Evolutionary conservation across 2,113 vertebrate genomes (phyloP).

Genomic region (Pipra filicauda): DNA sequence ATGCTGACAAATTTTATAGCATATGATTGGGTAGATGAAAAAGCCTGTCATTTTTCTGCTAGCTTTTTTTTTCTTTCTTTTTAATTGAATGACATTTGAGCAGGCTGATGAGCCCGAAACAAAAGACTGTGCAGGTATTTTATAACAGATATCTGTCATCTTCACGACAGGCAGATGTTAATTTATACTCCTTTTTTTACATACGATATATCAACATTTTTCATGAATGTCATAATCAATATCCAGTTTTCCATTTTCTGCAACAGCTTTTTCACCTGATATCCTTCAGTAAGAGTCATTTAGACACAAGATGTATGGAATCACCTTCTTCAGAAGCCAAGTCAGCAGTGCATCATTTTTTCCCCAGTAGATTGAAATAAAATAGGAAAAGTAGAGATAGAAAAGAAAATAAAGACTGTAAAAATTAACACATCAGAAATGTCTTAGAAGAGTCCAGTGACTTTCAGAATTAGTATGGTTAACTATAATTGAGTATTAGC

Average conservation of each 20-base stretch:
- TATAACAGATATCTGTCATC: slow-evolving; percentile 8
- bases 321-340: neutral
- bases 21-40: neutral
- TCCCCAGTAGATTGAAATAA: neutral
- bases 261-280: neutral
- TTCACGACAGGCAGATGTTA: neutral
- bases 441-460: neutral
- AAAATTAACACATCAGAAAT: neutral
- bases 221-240: slow-evolving; percentile 11
- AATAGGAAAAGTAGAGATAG: neutral
- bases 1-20: neutral
- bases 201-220: slow-evolving; percentile 21
- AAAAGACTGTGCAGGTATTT: slow-evolving; percentile 22
- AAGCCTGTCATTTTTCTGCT: neutral
- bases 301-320: neutral
- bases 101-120: neutral
- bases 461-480: neutral
- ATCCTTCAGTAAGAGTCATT: neutral
- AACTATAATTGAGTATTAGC: neutral
- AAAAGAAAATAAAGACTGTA: neutral
- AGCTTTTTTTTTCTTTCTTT: neutral
- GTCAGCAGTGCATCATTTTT: neutral
- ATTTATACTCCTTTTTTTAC: slow-evolving; percentile 15
- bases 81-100: slow-evolving; percentile 13
- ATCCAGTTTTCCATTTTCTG: slow-evolving; percentile 10